These are phyloP conservation scores for Pterocles orientalis DNA, from an alignment of 2,113 vertebrate genomes.

Conservation along the genomic window DNA sequence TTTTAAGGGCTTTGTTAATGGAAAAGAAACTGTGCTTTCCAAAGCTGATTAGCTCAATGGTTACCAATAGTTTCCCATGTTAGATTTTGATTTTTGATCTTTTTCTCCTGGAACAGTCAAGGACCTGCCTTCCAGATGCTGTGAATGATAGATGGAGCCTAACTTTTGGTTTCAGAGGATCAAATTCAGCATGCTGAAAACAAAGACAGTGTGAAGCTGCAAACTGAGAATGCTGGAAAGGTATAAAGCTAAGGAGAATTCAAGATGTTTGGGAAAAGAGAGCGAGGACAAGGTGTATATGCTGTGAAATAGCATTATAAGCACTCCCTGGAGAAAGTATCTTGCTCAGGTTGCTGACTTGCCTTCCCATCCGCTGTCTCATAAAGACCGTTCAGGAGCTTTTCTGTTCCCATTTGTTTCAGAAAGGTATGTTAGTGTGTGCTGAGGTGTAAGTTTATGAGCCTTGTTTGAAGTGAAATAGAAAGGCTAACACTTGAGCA, in stretches of 20 bases:
- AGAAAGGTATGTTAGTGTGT: neutral
- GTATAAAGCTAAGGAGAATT: neutral
- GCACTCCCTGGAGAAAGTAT: neutral
- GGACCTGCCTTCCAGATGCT: neutral
- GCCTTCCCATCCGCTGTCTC: neutral
- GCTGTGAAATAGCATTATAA: neutral
- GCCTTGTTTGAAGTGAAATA: constrained; percentile 1
- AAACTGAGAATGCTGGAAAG: neutral
- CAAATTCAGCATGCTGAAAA: neutral
- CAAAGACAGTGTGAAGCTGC: neutral
- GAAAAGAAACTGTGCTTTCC: neutral
- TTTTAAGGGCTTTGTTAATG: neutral
- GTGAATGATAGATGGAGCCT: neutral
- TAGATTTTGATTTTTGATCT: neutral
- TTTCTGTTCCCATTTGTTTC: neutral
- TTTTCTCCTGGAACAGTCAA: neutral
- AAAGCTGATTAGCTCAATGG: neutral
- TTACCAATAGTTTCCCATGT: neutral
- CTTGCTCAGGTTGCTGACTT: neutral
- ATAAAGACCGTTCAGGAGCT: neutral
- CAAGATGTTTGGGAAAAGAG: neutral
- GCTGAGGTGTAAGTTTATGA: neutral
- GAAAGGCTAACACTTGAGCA: neutral
- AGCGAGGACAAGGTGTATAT: neutral
- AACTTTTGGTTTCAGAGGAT: neutral